phyloP scores from a whole-genome alignment of 2,888 invertebrate species.

The Pyrochroa serraticornis region DNA sequence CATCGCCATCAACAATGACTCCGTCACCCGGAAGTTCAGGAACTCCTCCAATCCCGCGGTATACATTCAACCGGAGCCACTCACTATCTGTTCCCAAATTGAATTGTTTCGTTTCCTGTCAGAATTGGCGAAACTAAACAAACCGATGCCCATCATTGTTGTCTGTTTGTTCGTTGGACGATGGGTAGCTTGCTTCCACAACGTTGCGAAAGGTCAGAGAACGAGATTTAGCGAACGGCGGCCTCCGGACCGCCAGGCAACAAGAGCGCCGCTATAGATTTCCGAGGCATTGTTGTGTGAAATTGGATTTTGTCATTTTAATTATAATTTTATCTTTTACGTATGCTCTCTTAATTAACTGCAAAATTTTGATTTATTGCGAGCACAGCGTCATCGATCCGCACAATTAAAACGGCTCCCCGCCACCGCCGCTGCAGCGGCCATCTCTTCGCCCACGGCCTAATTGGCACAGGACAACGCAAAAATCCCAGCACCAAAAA shows the following conservation, averaged over 20 bases:
- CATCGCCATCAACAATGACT: too few species aligned
- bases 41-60: too few species aligned
- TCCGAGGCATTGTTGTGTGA: conserved; percentile 55
- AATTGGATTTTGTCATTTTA: conserved; percentile 58
- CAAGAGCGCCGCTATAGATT: conserved; percentile 45
- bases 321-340: conserved; percentile 56
- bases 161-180: conserved; percentile 4
- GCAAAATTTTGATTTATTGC: conserved; percentile 36
- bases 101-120: conserved; percentile 5
- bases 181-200: too few species aligned
- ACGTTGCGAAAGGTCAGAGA: conserved; percentile 5
- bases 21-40: too few species aligned
- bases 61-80: too few species aligned
- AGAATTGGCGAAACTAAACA: conserved; percentile 15
- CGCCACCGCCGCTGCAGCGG: too few species aligned
- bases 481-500: too few species aligned
- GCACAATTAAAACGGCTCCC: background rate
- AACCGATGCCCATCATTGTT: conserved; percentile 6
- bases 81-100: too few species aligned
- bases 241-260: background rate
- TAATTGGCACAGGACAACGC: too few species aligned
- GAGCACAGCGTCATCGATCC: conserved; percentile 13
- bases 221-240: conserved; percentile 6
- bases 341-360: conserved; percentile 54
- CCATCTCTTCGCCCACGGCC: too few species aligned